phyloP scores from a whole-genome alignment of 2,113 vertebrate species.

The Phocoena phocoena region DNA sequence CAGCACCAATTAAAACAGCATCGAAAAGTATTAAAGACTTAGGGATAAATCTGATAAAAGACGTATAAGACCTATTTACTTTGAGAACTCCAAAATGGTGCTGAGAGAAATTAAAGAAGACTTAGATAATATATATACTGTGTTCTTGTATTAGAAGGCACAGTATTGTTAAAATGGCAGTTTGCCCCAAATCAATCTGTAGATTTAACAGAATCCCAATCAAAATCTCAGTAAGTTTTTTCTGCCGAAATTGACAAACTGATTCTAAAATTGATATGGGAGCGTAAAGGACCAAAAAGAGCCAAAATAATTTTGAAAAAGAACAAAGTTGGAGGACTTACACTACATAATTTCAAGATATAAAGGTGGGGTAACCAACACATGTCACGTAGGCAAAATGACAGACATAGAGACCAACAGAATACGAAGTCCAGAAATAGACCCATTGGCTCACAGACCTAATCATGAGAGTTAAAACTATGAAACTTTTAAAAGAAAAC shows the following conservation, averaged over 20 bases:
- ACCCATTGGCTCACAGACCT: background rate
- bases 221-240: background rate
- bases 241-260: background rate
- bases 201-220: background rate
- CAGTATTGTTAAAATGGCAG: background rate
- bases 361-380: background rate
- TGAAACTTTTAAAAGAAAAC: background rate
- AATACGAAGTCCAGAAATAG: background rate
- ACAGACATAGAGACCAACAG: background rate
- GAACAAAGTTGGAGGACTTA: background rate
- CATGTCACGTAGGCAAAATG: background rate
- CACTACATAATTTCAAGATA: background rate
- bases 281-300: background rate
- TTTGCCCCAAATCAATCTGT: background rate
- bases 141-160: background rate
- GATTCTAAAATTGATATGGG: background rate
- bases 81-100: background rate
- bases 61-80: background rate
- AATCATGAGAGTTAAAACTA: background rate
- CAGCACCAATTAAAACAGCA: background rate
- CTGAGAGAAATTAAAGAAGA: constrained; percentile 5
- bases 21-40: background rate
- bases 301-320: background rate
- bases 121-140: background rate
- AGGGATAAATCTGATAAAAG: background rate